Evolutionary conservation across 2,888 invertebrate species (phyloP).

Genomic region (Pteria penguin): DNA sequence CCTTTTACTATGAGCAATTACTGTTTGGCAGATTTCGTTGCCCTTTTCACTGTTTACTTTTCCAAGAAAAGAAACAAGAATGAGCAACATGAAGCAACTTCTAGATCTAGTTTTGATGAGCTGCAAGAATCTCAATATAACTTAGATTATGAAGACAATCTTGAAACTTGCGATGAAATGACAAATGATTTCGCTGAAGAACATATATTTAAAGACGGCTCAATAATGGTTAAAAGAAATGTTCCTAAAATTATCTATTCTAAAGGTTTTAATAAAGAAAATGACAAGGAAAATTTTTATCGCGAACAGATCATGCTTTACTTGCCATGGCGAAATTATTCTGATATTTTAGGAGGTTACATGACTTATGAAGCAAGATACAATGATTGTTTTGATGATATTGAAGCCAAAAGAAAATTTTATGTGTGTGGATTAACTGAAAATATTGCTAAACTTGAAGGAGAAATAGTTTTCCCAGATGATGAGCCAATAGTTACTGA

Average conservation of each 20-base stretch:
- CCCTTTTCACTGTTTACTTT: conserved; percentile 5
- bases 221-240: background rate
- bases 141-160: conserved; percentile 32
- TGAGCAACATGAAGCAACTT: too few species aligned
- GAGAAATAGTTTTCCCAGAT: background rate
- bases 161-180: background rate
- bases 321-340: conserved; percentile 64
- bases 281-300: conserved; percentile 11
- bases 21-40: conserved; percentile 47
- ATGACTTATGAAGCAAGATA: conserved; percentile 35
- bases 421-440: conserved; percentile 7
- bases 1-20: conserved; percentile 32
- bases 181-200: background rate
- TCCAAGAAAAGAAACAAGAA: too few species aligned
- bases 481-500: too few species aligned
- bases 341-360: conserved; percentile 26
- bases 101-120: conserved; percentile 1
- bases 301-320: conserved; percentile 49
- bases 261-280: background rate
- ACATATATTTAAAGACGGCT: background rate
- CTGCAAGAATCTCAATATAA: conserved; percentile 33
- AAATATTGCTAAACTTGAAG: background rate
- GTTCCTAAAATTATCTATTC: background rate
- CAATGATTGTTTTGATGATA: background rate
- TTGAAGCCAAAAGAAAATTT: background rate